phyloP scores from a whole-genome alignment of 2,888 invertebrate species.

The Ctena decussata region DNA sequence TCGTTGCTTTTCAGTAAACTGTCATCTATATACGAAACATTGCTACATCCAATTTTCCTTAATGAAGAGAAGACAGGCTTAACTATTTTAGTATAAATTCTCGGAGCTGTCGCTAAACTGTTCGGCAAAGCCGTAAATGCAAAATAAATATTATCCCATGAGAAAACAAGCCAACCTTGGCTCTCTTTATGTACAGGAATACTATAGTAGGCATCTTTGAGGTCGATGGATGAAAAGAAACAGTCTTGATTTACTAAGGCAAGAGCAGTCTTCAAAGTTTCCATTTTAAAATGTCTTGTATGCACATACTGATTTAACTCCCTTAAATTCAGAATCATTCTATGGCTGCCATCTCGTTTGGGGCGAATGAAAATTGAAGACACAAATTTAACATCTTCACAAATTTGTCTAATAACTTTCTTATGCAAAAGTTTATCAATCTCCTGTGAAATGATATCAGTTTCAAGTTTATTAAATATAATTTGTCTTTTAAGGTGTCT shows the following conservation, averaged over 20 bases:
- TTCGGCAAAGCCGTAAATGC: background rate
- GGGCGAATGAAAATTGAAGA: background rate
- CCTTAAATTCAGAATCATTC: background rate
- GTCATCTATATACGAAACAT: constrained; percentile 33
- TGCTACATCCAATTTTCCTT: constrained; percentile 5
- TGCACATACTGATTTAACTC: background rate
- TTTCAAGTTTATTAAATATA: too few relatives aligned
- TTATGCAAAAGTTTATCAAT: too few relatives aligned
- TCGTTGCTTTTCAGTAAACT: constrained; percentile 3
- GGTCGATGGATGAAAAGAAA: background rate
- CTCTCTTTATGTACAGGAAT: background rate
- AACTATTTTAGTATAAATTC: constrained; percentile 32
- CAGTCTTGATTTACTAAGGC: background rate
- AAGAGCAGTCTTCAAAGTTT: background rate
- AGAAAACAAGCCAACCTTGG: background rate
- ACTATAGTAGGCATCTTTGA: background rate
- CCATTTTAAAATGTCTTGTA: background rate
- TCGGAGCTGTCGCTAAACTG: background rate
- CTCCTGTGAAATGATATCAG: too few relatives aligned
- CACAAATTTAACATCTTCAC: too few relatives aligned
- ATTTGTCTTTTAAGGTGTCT: too few relatives aligned
- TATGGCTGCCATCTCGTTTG: background rate
- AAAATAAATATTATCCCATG: background rate
- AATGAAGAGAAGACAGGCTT: constrained; percentile 12
- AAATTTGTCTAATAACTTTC: too few relatives aligned